phyloP scores from a whole-genome alignment of 2,888 invertebrate species.

The Rhorus exstirpatorius region DNA sequence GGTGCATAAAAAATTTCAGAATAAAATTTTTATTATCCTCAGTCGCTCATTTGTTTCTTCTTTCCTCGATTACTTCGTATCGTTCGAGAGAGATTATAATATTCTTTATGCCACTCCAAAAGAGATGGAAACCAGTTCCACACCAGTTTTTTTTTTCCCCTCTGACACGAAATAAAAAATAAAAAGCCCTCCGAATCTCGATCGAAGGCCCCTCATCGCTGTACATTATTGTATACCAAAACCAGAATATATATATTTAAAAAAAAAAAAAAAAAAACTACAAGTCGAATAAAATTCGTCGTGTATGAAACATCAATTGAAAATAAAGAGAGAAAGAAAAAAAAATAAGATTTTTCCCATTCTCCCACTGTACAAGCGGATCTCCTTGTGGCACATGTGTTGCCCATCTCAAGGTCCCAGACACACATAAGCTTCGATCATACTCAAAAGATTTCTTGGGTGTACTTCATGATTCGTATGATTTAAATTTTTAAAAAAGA shows the following conservation, averaged over 20 bases:
- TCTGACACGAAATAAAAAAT: neutral
- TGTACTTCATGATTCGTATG: too few species aligned
- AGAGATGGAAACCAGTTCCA: slow-evolving; percentile 54
- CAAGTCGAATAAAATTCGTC: neutral
- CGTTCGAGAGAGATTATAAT: slow-evolving; percentile 12
- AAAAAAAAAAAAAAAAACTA: neutral
- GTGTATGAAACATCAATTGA: neutral
- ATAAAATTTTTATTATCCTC: too few species aligned
- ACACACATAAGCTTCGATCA: neutral
- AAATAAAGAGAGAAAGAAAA: too few species aligned
- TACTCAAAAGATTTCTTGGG: neutral
- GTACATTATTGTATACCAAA: neutral
- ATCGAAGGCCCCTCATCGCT: neutral
- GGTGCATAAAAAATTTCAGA: too few species aligned
- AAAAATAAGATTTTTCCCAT: too few species aligned
- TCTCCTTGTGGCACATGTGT: slow-evolving; percentile 13
- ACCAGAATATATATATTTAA: too few species aligned
- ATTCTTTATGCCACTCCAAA: slow-evolving; percentile 26
- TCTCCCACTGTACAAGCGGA: neutral
- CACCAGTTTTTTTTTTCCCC: slow-evolving; percentile 5
- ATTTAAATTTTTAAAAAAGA: too few species aligned
- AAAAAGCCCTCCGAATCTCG: slow-evolving; percentile 37
- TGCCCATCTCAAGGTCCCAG: neutral
- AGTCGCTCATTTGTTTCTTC: too few species aligned
- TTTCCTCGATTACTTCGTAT: too few species aligned